Evolutionary conservation across 2,113 vertebrate genomes (phyloP).

Genomic region (Pipra filicauda): DNA sequence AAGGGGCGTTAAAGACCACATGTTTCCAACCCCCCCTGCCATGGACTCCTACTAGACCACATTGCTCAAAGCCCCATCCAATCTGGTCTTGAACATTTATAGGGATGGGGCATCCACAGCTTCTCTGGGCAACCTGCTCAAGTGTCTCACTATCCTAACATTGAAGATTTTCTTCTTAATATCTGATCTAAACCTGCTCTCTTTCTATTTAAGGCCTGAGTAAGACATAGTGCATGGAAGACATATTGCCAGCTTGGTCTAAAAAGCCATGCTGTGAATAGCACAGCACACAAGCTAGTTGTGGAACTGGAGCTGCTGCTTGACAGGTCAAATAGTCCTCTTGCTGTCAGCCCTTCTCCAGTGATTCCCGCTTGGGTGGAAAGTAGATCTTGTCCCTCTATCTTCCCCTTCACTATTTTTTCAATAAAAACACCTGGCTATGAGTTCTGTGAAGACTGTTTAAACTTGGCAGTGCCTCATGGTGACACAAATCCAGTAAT

Average conservation of each 20-base stretch:
- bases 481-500: constrained; percentile 12
- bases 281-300: accelerated
- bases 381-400: background rate
- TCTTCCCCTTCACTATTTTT: background rate
- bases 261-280: background rate
- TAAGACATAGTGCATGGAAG: background rate
- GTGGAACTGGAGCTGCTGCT: background rate
- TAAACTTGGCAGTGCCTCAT: background rate
- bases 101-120: background rate
- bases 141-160: background rate
- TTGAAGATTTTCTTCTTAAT: background rate
- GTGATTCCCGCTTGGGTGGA: background rate
- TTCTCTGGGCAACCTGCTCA: background rate
- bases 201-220: background rate
- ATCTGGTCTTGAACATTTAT: background rate
- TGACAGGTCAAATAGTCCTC: background rate
- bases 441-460: background rate
- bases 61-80: background rate
- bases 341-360: background rate
- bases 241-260: background rate
- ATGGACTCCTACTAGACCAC: background rate
- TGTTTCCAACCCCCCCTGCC: background rate
- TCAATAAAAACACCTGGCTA: background rate
- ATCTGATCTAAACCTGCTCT: background rate
- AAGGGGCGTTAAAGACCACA: too few relatives aligned